Conservation (phyloP, 2,797 vertebrate genomes). For the Gymnoscopelus microlampas region DNA sequence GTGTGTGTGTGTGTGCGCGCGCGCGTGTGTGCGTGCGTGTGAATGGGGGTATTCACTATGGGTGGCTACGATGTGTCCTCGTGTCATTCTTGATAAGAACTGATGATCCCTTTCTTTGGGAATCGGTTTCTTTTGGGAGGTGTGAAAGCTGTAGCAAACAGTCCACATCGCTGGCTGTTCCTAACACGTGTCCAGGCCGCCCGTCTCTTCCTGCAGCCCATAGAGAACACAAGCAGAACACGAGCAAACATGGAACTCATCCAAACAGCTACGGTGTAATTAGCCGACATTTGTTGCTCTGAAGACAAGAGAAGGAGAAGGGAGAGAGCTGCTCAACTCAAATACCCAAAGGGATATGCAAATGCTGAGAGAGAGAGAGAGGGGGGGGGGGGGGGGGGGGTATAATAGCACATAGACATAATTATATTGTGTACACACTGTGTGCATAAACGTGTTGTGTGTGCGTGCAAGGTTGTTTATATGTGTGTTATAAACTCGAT, state of each 20-base stretch:
- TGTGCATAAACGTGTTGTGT: conserved; percentile 23
- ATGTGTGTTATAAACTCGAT: conserved; percentile 52
- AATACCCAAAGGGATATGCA: conserved; percentile 77
- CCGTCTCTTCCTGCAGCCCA: conserved; percentile 60
- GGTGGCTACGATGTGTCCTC: conserved; percentile 38
- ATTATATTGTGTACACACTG: conserved; percentile 56
- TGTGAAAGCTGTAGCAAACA: conserved; percentile 45
- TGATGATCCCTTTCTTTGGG: conserved; percentile 68
- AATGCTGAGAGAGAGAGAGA: conserved; percentile 56
- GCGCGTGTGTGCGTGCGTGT: neutral
- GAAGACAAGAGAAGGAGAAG: conserved; percentile 69
- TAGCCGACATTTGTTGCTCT: conserved; percentile 79
- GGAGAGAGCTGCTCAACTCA: conserved; percentile 65
- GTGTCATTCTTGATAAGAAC: conserved; percentile 75
- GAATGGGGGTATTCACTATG: conserved; percentile 57
- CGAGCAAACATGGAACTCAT: conserved; percentile 70
- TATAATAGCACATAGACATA: conserved; percentile 61
- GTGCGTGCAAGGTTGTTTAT: conserved; percentile 35
- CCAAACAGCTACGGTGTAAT: conserved; percentile 76
- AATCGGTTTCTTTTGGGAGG: conserved; percentile 62
- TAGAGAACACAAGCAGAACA: conserved; percentile 61
- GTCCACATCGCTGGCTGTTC: conserved; percentile 57
- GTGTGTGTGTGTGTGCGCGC: too few species aligned
- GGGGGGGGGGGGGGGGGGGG: conserved; percentile 27
- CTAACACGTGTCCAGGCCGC: conserved; percentile 60